Conservation (phyloP, 2,888 invertebrate genomes). For the Psylliodes chrysocephalus region DNA sequence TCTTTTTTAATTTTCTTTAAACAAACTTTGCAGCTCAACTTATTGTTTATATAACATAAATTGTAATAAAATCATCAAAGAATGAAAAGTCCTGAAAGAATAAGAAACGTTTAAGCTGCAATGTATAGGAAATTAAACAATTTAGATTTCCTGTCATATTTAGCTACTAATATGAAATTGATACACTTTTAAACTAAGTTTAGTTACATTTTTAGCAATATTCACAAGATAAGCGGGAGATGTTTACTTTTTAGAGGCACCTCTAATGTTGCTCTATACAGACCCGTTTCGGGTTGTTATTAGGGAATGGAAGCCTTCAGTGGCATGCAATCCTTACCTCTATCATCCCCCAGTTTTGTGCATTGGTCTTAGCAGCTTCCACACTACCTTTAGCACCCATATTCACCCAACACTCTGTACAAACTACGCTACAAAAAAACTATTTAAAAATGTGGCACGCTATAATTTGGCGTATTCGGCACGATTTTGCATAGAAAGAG, state of each 20-base stretch:
- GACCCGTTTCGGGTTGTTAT: neutral
- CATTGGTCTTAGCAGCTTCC: slow-evolving; percentile 83
- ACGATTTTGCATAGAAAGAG: slow-evolving; percentile 15
- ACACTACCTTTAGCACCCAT: slow-evolving; percentile 88
- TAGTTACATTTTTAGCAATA: too few species aligned
- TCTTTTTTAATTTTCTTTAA: too few species aligned
- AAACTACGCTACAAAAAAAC: slow-evolving; percentile 24
- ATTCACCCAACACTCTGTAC: slow-evolving; percentile 50
- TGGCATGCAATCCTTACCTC: slow-evolving; percentile 69
- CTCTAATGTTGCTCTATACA: neutral
- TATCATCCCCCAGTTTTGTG: slow-evolving; percentile 82
- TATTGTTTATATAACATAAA: too few species aligned
- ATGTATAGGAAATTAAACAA: too few species aligned
- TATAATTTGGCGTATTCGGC: slow-evolving; percentile 14
- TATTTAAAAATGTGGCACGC: slow-evolving; percentile 31
- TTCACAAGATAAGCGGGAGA: neutral
- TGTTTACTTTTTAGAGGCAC: neutral
- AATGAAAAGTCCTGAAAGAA: too few species aligned
- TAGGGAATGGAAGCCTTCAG: neutral
- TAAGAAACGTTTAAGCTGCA: too few species aligned
- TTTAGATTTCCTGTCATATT: too few species aligned
- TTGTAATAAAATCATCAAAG: too few species aligned
- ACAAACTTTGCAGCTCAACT: too few species aligned
- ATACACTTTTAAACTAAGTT: too few species aligned
- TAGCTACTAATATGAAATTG: too few species aligned